These are phyloP conservation scores for Allacma fusca DNA, from an alignment of 2,888 invertebrate species.

Conservation along the genomic window DNA sequence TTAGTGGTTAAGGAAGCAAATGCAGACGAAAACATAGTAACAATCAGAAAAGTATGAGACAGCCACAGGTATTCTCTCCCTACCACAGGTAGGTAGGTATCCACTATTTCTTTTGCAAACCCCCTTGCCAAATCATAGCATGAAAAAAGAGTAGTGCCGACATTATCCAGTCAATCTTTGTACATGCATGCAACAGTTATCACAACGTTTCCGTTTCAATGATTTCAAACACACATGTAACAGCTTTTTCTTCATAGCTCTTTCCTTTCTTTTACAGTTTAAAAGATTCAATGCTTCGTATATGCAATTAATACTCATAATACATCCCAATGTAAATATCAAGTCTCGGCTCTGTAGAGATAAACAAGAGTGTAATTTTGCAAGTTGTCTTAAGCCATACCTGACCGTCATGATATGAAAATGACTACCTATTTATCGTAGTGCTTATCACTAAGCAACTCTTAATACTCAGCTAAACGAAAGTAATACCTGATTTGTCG, in stretches of 20 bases:
- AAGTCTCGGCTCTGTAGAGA: background rate
- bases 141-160: background rate
- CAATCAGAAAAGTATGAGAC: constrained; percentile 27
- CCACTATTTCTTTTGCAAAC: constrained; percentile 9
- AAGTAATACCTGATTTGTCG: no score
- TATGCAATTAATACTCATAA: background rate
- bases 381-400: no score
- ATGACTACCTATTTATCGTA: no score
- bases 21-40: constrained; percentile 5
- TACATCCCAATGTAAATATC: background rate
- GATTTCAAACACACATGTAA: background rate
- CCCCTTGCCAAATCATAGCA: constrained; percentile 9
- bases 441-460: no score
- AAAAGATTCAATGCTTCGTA: background rate
- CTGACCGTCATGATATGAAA: no score
- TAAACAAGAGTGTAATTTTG: no score
- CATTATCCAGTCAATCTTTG: constrained; percentile 12
- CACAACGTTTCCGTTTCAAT: constrained; percentile 12
- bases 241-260: background rate
- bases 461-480: no score
- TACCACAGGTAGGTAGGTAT: constrained; percentile 18
- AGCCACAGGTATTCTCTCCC: constrained; percentile 33
- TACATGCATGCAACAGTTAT: constrained; percentile 9
- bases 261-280: background rate
- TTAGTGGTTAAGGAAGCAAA: constrained; percentile 7